A percentile compares a stretch with the other conserved stretches of the same genome.
Evolutionary conservation across 2,113 vertebrate species (phyloP).

Genomic region (Prunella fulvescens): DNA sequence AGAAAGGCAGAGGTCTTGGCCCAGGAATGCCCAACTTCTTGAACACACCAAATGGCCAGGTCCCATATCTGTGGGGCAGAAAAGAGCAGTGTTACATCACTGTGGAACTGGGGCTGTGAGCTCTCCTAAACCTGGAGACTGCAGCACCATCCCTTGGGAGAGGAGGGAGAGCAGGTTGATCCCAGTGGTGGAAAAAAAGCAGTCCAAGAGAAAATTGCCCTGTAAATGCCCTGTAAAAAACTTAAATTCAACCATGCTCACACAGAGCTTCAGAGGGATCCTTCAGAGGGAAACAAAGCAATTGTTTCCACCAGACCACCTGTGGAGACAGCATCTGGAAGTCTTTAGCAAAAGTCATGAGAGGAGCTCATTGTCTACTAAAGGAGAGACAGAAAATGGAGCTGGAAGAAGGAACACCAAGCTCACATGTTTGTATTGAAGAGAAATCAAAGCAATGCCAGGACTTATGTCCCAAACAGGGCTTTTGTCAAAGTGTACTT

Average conservation of each 20-base stretch:
- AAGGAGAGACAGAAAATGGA: not conserved
- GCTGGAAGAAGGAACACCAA: not conserved
- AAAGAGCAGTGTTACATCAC: not conserved
- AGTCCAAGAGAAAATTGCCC: not conserved
- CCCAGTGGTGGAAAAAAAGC: not conserved
- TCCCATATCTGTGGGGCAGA: conserved; percentile 70
- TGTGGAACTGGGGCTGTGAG: fast-evolving
- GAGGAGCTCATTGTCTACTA: not conserved
- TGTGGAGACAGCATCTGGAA: not conserved
- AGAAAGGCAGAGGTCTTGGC: conserved; percentile 78
- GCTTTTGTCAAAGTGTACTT: not conserved
- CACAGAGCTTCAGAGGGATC: not conserved
- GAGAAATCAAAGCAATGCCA: conserved; percentile 9
- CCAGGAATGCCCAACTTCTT: conserved; percentile 77
- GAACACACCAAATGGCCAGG: conserved; percentile 74
- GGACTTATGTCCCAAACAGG: not conserved
- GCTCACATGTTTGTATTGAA: not conserved
- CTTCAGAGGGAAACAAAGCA: not conserved
- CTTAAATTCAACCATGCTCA: not conserved
- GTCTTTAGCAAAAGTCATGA: not conserved
- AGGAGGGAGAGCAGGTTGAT: not conserved
- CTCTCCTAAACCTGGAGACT: not conserved
- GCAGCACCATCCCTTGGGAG: not conserved
- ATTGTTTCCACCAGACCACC: not conserved
- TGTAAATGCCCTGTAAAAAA: not conserved